Conservation (phyloP, 2,797 vertebrate species). For the Brachymystax lenok region DNA sequence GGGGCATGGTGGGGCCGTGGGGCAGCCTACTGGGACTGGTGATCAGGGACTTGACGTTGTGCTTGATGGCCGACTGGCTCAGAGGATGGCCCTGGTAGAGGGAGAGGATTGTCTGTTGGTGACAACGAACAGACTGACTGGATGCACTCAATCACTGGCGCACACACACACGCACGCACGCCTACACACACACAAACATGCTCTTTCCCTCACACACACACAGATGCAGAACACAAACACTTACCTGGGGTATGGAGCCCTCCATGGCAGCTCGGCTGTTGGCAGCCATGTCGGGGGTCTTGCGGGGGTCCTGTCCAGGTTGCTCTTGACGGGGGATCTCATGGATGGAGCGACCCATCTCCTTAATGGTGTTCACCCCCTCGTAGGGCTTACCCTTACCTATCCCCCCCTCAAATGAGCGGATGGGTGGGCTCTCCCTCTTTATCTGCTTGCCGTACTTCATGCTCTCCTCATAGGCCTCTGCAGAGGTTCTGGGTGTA, state of each 20-base stretch:
- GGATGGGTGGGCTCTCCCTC: conserved; percentile 92
- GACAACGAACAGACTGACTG: conserved; percentile 11
- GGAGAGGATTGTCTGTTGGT: conserved; percentile 63
- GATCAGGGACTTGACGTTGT: conserved; percentile 98
- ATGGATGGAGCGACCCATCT: conserved; percentile 96
- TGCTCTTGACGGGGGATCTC: conserved; percentile 94
- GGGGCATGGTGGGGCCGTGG: conserved; percentile 77
- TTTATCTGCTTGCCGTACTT: conserved; percentile 97
- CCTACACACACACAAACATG: background rate
- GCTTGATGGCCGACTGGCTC: conserved; percentile 91
- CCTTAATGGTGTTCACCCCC: conserved; percentile 95
- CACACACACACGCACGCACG: background rate
- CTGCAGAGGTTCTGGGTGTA: conserved; percentile 89
- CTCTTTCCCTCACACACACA: background rate
- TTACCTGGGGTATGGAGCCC: conserved; percentile 91
- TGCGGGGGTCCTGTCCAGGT: conserved; percentile 86
- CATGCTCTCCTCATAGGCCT: conserved; percentile 89
- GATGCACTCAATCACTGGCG: background rate
- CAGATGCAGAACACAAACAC: background rate
- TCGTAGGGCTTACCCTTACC: conserved; percentile 96
- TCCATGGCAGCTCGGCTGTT: conserved; percentile 82
- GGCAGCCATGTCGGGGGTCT: conserved; percentile 88
- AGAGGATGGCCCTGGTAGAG: conserved; percentile 82
- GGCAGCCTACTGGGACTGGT: conserved; percentile 89
- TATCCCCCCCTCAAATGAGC: conserved; percentile 93